Percentiles rank a stretch among this genome's conserved stretches.
phyloP scores from a whole-genome alignment of 2,113 vertebrate species.

The Myiopsitta monachus region DNA sequence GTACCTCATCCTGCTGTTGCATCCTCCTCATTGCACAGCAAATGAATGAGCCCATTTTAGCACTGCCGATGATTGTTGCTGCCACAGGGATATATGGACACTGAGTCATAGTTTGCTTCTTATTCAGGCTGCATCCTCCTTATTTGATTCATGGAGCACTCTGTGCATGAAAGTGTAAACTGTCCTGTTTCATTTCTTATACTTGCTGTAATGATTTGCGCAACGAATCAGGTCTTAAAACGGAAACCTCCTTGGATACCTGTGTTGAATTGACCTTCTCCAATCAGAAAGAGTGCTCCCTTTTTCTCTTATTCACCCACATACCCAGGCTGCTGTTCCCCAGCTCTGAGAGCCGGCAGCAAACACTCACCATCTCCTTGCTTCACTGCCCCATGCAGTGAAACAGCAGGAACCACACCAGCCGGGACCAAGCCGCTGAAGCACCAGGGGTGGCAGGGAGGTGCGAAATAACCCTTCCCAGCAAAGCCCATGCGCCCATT shows the following conservation, averaged over 20 bases:
- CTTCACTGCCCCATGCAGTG: fast-evolving
- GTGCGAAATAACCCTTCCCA: background rate
- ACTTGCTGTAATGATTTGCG: background rate
- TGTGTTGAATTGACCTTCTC: background rate
- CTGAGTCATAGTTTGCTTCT: background rate
- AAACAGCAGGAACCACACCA: background rate
- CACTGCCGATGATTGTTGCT: background rate
- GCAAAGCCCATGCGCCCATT: background rate
- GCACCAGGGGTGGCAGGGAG: background rate
- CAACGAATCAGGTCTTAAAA: background rate
- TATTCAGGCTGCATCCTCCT: background rate
- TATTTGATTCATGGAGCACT: background rate
- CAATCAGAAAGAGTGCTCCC: fast-evolving
- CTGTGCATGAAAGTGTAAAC: background rate
- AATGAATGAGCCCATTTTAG: background rate
- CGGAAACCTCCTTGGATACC: background rate
- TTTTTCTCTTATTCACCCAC: background rate
- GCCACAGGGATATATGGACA: background rate
- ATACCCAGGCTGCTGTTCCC: background rate
- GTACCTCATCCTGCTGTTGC: background rate
- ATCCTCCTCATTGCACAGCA: background rate
- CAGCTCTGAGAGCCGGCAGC: background rate
- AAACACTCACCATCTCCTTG: background rate
- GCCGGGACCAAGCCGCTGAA: background rate
- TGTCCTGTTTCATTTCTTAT: background rate